A percentile compares a stretch with the other conserved stretches of the same genome.
These are phyloP conservation scores for Caloenas nicobarica DNA, from an alignment of 2,113 vertebrate genomes.

Conservation along the genomic window DNA sequence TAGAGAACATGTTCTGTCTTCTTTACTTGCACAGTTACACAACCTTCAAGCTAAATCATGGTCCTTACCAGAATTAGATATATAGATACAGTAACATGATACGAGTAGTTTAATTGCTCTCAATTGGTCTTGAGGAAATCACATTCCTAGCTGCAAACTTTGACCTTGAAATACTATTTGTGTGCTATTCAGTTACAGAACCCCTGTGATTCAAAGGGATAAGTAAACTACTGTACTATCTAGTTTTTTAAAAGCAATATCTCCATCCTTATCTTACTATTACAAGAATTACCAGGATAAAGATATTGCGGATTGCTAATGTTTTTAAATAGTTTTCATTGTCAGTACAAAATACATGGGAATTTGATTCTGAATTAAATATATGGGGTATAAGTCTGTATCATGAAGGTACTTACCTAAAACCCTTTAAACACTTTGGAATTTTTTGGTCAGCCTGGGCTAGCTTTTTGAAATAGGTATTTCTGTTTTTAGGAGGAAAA, in stretches of 20 bases:
- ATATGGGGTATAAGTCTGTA: neutral
- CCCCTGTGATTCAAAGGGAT: neutral
- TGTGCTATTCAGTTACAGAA: neutral
- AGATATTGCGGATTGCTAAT: neutral
- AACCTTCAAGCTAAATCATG: neutral
- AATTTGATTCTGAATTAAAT: neutral
- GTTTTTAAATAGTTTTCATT: neutral
- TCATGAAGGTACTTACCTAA: neutral
- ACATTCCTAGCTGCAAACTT: neutral
- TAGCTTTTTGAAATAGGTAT: neutral
- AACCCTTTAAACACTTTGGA: neutral
- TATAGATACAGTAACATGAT: neutral
- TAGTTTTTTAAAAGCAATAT: neutral
- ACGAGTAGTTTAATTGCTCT: neutral
- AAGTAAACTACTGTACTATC: neutral
- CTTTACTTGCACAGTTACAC: neutral
- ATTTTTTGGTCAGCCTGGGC: neutral
- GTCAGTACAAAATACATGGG: neutral
- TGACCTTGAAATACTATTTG: neutral
- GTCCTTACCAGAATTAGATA: neutral
- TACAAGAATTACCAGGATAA: neutral
- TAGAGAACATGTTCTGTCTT: neutral
- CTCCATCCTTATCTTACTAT: neutral
- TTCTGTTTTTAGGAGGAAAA: neutral
- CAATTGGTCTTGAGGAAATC: neutral